These are phyloP conservation scores for Drosophila elegans DNA, from an alignment of 1,140 invertebrate genomes.

Conservation along the genomic window DNA sequence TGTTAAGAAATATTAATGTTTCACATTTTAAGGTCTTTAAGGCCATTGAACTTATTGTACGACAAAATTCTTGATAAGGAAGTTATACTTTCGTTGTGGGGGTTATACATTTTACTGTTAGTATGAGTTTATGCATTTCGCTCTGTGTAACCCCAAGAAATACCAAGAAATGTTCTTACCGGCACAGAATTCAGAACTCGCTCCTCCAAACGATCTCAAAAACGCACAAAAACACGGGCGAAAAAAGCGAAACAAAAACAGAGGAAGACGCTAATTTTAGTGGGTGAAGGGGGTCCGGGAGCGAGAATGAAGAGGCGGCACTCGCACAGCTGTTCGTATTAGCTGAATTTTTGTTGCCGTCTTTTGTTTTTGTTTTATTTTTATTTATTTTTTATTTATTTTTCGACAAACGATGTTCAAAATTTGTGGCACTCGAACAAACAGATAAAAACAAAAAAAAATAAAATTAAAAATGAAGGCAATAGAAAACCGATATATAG, in stretches of 20 bases:
- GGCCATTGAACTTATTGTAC: too few species aligned
- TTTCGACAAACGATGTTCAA: slow-evolving; percentile 37
- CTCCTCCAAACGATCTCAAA: slow-evolving; percentile 25
- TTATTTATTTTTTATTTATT: neutral
- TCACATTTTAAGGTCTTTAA: too few species aligned
- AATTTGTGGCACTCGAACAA: slow-evolving; percentile 48
- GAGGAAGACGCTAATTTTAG: slow-evolving; percentile 10
- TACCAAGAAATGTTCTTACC: slow-evolving; percentile 39
- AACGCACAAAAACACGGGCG: slow-evolving; percentile 10
- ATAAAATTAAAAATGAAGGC: slow-evolving; percentile 2
- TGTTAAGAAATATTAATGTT: neutral
- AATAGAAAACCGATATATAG: slow-evolving; percentile 29
- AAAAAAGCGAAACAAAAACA: slow-evolving; percentile 19
- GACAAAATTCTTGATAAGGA: neutral
- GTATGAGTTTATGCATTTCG: neutral
- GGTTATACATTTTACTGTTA: too few species aligned
- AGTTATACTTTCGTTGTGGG: too few species aligned
- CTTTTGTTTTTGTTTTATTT: slow-evolving; percentile 12
- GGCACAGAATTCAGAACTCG: slow-evolving; percentile 28
- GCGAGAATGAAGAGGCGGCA: slow-evolving; percentile 3
- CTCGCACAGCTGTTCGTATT: slow-evolving; percentile 48
- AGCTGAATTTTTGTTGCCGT: slow-evolving; percentile 34
- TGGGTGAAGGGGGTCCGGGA: neutral
- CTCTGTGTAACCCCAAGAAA: slow-evolving; percentile 8
- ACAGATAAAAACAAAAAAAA: slow-evolving; percentile 21